Base-by-base conservation (phyloP, 2,888 invertebrate genomes). In the Junonia oenone region DNA sequence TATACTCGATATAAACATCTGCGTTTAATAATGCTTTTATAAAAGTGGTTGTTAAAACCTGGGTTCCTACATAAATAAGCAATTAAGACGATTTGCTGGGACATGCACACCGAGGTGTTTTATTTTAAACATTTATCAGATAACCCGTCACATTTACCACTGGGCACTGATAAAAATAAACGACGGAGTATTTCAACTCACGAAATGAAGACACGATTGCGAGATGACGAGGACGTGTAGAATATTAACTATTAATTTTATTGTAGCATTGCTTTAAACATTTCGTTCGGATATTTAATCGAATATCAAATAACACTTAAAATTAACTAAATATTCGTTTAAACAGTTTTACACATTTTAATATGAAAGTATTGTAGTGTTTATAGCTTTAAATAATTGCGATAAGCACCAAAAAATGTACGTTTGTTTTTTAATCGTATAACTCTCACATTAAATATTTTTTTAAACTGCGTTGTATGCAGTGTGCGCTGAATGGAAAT, bases 61-160 rank as follows among this genome's bases (percentile, higher is more conserved):
- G 52, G 40, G 47, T 63, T 54, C 58, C 45, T 61, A 65, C 64
- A 70, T 72, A 68, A 73, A 70, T 72, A 72, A 69, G 67, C 66
- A 68, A 71, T 75, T 72, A 75, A 75, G 71, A 75, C 75, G 76
- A 78, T 80, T 80, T 76, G 75, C 71, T 68, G 64, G 58, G 71
- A 67, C 72, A 65, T 64, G 69, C 65, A 59, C 62, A 64, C 65
- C 47, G 52, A 54, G 33, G 33, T 50, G 65, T 73, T 77, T 73
- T 74, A 75, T 81, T 77, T 73, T 68, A 68, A 68, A 63, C 71
- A 74, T 75, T 77, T 76, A 81, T 81, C 81, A 70, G 80, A 81
- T 83, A 76, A 65, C 61, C 71, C 67, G 75, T 75, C 76, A 73
- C 71, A 69, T 67, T 69, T 66, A 61, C 68, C 66, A 55, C 65